Percentiles rank a stretch among this genome's conserved stretches.
Evolutionary conservation across 2,797 vertebrate species (phyloP).

Genomic region (Xerus rutilus): DNA sequence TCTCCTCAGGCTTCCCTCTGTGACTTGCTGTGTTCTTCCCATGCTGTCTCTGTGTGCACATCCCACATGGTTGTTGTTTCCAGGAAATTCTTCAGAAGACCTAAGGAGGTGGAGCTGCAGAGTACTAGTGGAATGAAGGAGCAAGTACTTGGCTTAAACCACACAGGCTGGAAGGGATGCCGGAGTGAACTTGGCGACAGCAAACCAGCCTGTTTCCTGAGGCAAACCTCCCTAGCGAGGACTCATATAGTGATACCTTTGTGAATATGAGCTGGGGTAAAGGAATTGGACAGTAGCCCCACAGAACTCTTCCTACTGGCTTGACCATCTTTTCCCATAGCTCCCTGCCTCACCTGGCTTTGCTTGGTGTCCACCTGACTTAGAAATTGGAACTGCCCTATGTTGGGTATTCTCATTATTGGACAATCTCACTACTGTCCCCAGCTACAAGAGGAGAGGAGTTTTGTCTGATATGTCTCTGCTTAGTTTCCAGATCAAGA

Average conservation of each 20-base stretch:
- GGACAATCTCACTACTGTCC: not conserved
- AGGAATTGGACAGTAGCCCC: not conserved
- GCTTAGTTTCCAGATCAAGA: not conserved
- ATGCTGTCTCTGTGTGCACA: not conserved
- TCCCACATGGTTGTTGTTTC: not conserved
- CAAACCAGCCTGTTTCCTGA: not conserved
- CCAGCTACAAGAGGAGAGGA: not conserved
- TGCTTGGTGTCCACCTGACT: not conserved
- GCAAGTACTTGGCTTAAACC: not conserved
- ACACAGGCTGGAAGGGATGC: not conserved
- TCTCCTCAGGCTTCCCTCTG: not conserved
- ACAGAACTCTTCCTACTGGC: not conserved
- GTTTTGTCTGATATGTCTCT: not conserved
- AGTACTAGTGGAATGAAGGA: not conserved
- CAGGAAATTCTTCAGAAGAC: constrained; percentile 50
- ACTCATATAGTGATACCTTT: not conserved
- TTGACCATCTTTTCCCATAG: not conserved
- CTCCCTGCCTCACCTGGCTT: not conserved
- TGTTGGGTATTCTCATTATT: not conserved
- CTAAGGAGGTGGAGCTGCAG: not conserved
- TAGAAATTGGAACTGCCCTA: not conserved
- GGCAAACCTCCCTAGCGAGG: not conserved
- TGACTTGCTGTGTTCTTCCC: not conserved
- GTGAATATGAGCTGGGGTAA: not conserved
- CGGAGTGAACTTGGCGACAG: not conserved